phyloP scores from a whole-genome alignment of 2,888 invertebrate species.

The Metalampra italica region DNA sequence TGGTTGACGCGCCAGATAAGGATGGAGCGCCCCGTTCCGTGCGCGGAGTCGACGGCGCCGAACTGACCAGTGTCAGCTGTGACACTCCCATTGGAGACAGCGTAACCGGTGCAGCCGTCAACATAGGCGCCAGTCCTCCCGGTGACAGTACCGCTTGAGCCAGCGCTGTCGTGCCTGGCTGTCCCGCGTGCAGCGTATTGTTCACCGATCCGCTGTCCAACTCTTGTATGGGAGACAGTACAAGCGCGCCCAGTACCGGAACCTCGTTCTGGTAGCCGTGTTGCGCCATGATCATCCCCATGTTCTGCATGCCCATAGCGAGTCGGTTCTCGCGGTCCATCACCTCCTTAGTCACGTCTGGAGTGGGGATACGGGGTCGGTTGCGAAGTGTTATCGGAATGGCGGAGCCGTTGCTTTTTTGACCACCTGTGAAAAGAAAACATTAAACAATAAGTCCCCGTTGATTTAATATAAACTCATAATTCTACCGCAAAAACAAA shows the following conservation, averaged over 20 bases:
- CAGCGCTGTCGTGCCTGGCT: conserved; percentile 86
- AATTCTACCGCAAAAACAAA: too few relatives aligned
- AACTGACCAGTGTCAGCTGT: conserved; percentile 74
- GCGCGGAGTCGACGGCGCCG: conserved; percentile 68
- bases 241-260: conserved; percentile 86
- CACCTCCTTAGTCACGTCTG: conserved; percentile 90
- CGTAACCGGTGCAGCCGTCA: conserved; percentile 70
- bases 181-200: conserved; percentile 84
- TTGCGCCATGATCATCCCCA: conserved; percentile 85
- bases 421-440: conserved; percentile 67
- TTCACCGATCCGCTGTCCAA: conserved; percentile 87
- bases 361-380: conserved; percentile 92
- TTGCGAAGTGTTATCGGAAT: conserved; percentile 84
- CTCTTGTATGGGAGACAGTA: conserved; percentile 91
- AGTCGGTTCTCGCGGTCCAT: conserved; percentile 84
- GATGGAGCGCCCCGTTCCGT: conserved; percentile 44
- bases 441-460: not conserved
- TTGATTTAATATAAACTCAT: too few relatives aligned
- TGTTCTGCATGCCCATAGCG: conserved; percentile 71
- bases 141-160: conserved; percentile 88
- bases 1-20: conserved; percentile 54
- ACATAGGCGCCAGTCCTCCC: conserved; percentile 61
- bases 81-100: conserved; percentile 80
- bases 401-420: conserved; percentile 84
- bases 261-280: conserved; percentile 82